phyloP scores from a whole-genome alignment of 2,888 invertebrate species.

The Drosophila anomelani region DNA sequence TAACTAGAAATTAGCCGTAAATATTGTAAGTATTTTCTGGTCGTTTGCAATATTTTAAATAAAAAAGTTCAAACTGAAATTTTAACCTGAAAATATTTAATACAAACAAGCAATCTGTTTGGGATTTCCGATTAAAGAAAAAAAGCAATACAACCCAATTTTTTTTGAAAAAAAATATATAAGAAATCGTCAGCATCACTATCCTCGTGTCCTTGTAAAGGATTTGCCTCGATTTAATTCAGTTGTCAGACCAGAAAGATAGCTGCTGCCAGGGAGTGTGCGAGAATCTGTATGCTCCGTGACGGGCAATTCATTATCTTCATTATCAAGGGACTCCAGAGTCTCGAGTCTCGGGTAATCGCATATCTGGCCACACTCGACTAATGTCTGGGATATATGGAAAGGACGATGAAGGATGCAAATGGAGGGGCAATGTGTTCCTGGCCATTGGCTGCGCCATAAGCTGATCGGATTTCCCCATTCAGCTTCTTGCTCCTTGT shows the following conservation, averaged over 20 bases:
- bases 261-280: neutral
- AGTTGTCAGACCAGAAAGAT: conserved; percentile 10
- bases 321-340: conserved; percentile 38
- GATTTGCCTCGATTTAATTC: conserved; percentile 35
- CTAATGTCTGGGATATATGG: conserved; percentile 44
- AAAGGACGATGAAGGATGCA: neutral
- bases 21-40: too few relatives aligned
- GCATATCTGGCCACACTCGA: conserved; percentile 55
- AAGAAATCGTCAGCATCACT: conserved; percentile 11
- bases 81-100: too few relatives aligned
- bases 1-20: neutral
- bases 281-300: conserved; percentile 17
- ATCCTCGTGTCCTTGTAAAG: neutral
- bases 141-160: too few relatives aligned
- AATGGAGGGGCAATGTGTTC: neutral
- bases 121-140: too few relatives aligned
- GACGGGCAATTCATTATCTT: conserved; percentile 49
- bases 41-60: too few relatives aligned
- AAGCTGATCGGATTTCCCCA: conserved; percentile 61
- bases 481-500: neutral
- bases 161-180: neutral
- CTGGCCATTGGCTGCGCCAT: conserved; percentile 50
- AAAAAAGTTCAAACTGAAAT: too few relatives aligned
- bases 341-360: conserved; percentile 25
- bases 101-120: too few relatives aligned